These are phyloP conservation scores for Shinisaurus crocodilurus DNA, from an alignment of 2,113 vertebrate species.

Conservation along the genomic window DNA sequence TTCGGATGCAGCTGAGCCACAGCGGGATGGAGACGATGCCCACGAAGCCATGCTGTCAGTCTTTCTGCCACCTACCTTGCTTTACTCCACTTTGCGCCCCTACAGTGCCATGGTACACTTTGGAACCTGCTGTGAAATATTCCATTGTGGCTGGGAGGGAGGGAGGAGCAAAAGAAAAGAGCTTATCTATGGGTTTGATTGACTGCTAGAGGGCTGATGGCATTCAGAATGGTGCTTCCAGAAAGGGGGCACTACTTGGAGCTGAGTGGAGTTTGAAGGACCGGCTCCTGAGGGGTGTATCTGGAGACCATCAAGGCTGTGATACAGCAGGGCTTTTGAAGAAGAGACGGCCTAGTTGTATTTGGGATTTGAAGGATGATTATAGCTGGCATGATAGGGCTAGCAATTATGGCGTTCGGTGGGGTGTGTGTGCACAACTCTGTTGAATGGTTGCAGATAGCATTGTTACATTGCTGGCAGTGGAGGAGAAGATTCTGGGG, in stretches of 20 bases:
- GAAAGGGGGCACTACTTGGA: background rate
- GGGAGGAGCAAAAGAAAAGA: background rate
- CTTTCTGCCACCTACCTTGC: slow-evolving; percentile 82
- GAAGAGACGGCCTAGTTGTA: background rate
- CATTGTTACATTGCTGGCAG: background rate
- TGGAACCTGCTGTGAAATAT: background rate
- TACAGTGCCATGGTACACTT: slow-evolving; percentile 47
- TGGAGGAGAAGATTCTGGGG: background rate
- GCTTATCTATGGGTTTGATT: background rate
- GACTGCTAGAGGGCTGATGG: background rate
- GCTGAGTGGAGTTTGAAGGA: background rate
- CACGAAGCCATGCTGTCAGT: slow-evolving; percentile 87
- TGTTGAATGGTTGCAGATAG: background rate
- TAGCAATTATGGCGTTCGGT: background rate
- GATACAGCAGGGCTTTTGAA: background rate
- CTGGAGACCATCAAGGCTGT: background rate
- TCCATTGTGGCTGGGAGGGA: background rate
- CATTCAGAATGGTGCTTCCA: background rate
- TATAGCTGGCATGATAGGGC: background rate
- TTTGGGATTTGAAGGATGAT: background rate
- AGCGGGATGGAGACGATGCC: slow-evolving; percentile 90
- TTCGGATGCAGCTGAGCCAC: slow-evolving; percentile 78
- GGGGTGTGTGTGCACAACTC: too few relatives aligned
- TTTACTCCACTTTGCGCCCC: slow-evolving; percentile 81
- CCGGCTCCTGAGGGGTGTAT: background rate